Conservation (phyloP, 2,888 invertebrate genomes). For the Clitarchus hookeri region DNA sequence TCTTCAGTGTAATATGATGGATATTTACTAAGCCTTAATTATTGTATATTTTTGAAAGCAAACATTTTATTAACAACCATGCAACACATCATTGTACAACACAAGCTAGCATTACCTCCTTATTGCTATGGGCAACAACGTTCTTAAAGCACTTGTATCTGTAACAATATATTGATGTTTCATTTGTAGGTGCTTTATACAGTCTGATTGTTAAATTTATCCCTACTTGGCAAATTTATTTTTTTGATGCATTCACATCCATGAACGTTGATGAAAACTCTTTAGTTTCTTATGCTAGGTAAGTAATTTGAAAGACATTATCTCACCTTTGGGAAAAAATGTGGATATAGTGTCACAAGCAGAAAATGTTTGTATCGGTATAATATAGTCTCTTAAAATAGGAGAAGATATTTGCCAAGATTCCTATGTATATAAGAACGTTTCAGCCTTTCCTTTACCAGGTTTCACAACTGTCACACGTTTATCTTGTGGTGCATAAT, state of each 20-base stretch:
- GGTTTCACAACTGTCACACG: neutral
- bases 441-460: neutral
- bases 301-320: neutral
- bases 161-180: neutral
- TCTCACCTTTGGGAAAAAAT: neutral
- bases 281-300: neutral
- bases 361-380: neutral
- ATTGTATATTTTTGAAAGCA: too few species aligned
- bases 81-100: too few species aligned
- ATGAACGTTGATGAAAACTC: neutral
- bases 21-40: too few species aligned
- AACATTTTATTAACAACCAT: too few species aligned
- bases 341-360: neutral
- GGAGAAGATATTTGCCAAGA: neutral
- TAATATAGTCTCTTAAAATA: neutral
- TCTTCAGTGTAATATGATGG: too few species aligned
- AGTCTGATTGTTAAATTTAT: neutral
- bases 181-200: neutral
- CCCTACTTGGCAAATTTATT: neutral
- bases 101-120: neutral
- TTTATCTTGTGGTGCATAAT: neutral
- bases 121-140: neutral
- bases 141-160: neutral
- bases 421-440: neutral
- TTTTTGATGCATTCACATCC: neutral